Base-by-base conservation (phyloP, 2,888 invertebrate species). In the Homarus gammarus region DNA sequence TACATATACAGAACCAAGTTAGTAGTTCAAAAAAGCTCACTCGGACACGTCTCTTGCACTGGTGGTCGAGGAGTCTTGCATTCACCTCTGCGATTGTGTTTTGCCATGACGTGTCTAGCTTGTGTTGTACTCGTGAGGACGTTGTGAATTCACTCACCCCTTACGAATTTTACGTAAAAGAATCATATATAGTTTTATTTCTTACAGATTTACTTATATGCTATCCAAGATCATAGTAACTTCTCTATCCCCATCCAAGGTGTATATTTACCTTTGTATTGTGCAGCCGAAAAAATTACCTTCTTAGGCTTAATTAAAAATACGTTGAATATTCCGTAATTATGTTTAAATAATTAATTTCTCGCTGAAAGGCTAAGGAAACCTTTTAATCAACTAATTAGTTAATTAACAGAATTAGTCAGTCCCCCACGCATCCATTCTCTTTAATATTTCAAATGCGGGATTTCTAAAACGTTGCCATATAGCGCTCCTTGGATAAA, bases 291-390 rank as follows among this genome's bases (percentile, higher is more conserved):
- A 77, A 49, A 40, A 77, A 44, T 61, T 40, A 38, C 22, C 79
- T 56, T 70, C 68, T 38, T 78, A 56, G 56, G 33, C 56, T 81
- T 79, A 49, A 68, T 79, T 70, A 56, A 56, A 70, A 87, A 51
- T 81, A 81, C 79, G 72, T 72, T 49, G 72, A 72, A 87, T 61
- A 87, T 79, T 87, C 72, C 87, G 64, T 81, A 87, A 87, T 87
- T 87, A 87, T 87, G 87, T 87, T 87, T 87, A 72, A 87, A 87
- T 87, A 87, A 79, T 81, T 87, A 81, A 87, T 79, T 87, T 75
- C 68, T 61, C 79, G 51, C 68, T 87, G 87, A 87, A 87, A 70
- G 68, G 87, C 87, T 87, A 87, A 87, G 79, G 79, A 84, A 87
- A 70, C 72, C 78, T 81, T 87, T 87, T 87, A 87, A 87, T 87